Percentiles rank a stretch among this genome's conserved stretches.
Evolutionary conservation across 2,888 invertebrate species (phyloP).

Genomic region (Pilophorus perplexus): DNA sequence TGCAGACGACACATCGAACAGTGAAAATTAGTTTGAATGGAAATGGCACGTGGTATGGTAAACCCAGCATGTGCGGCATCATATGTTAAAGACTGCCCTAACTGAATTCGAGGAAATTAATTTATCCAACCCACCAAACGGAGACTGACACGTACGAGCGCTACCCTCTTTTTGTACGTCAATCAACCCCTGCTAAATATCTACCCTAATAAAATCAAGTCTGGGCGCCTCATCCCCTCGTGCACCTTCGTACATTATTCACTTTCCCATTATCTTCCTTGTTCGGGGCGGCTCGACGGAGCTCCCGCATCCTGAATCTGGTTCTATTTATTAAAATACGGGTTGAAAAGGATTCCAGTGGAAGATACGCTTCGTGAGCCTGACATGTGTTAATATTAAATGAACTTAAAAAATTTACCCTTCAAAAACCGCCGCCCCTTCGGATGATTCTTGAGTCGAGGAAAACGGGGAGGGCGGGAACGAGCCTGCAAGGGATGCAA

Average conservation of each 20-base stretch:
- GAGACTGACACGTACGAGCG: not conserved
- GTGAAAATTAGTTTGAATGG: too few relatives aligned
- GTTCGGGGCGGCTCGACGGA: not conserved
- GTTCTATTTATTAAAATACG: constrained; percentile 37
- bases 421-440: not conserved
- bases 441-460: not conserved
- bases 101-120: constrained; percentile 25
- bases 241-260: constrained; percentile 26
- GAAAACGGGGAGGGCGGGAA: not conserved
- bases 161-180: constrained; percentile 14
- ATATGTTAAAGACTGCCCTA: too few relatives aligned
- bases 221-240: not conserved
- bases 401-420: constrained; percentile 30
- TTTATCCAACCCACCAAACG: constrained; percentile 9
- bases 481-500: constrained; percentile 28
- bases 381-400: constrained; percentile 38
- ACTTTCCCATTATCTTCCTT: constrained; percentile 38
- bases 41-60: too few relatives aligned
- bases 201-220: constrained; percentile 32
- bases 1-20: too few relatives aligned
- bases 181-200: constrained; percentile 31
- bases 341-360: constrained; percentile 6
- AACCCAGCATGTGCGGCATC: too few relatives aligned
- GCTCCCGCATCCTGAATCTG: constrained; percentile 11
- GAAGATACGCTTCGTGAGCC: not conserved